These are phyloP conservation scores for Theonella swinhoei DNA, from an alignment of 37 sponge, comb jelly and placozoan species.

Conservation along the genomic window DNA sequence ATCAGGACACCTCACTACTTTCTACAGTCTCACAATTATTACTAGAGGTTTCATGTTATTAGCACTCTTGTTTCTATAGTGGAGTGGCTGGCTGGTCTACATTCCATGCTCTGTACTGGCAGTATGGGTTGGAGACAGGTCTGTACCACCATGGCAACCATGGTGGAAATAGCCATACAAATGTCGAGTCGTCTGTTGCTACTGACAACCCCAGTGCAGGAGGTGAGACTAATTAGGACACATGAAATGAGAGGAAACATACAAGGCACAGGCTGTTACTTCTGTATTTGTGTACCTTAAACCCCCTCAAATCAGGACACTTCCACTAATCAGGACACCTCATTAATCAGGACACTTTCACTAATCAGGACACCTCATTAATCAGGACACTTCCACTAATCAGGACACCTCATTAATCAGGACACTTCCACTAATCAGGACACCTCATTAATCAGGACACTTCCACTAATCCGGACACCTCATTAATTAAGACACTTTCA, in stretches of 20 bases:
- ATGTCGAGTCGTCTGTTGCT: background rate
- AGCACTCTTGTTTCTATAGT: no score
- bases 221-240: no score
- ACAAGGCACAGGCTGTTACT: background rate
- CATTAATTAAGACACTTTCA: no score
- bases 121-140: background rate
- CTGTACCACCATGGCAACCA: background rate
- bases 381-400: background rate
- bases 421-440: background rate
- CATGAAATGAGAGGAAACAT: no score
- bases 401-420: background rate
- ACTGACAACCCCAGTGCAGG: background rate
- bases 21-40: no score
- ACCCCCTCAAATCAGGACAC: conserved; percentile 11
- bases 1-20: no score
- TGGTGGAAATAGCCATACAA: background rate
- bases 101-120: background rate
- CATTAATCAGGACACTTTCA: background rate
- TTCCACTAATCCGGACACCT: background rate
- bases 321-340: background rate
- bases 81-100: background rate
- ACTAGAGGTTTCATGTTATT: no score
- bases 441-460: background rate
- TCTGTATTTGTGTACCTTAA: background rate
- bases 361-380: background rate